These are phyloP conservation scores for Caenorhabditis panamensis DNA, from an alignment of 2,888 invertebrate genomes.

Conservation along the genomic window DNA sequence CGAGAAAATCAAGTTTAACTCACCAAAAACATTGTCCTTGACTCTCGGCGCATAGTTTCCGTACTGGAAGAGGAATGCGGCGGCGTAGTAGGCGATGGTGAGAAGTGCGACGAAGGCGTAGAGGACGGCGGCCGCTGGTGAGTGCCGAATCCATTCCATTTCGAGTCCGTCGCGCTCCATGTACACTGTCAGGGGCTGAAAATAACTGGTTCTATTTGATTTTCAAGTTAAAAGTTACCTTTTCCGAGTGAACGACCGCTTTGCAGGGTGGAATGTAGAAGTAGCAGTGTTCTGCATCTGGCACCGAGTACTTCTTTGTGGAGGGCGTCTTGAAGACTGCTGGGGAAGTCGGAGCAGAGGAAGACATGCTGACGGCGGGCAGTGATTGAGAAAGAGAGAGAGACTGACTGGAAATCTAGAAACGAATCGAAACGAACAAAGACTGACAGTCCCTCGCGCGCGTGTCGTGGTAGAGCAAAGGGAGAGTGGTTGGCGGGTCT, in stretches of 20 bases:
- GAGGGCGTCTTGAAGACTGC: constrained; percentile 16
- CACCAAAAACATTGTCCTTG: constrained; percentile 28
- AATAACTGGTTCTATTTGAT: not conserved
- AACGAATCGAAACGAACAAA: not conserved
- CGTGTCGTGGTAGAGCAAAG: not conserved
- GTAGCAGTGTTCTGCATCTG: constrained; percentile 47
- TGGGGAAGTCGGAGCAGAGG: constrained; percentile 11
- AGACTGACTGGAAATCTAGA: not conserved
- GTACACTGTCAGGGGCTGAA: constrained; percentile 50
- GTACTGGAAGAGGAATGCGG: constrained; percentile 45
- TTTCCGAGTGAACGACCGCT: constrained; percentile 32
- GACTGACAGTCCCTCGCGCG: not conserved
- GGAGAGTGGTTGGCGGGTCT: not conserved
- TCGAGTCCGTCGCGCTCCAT: constrained; percentile 32
- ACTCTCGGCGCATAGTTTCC: constrained; percentile 38
- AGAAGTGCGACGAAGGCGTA: constrained; percentile 30
- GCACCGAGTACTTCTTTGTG: constrained; percentile 45
- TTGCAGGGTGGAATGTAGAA: constrained; percentile 55
- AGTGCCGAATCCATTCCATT: constrained; percentile 52
- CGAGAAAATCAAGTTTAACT: no score
- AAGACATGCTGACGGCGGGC: constrained; percentile 17
- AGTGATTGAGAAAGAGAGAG: not conserved
- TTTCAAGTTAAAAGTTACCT: constrained; percentile 7
- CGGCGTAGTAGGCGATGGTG: constrained; percentile 32
- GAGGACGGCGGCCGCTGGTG: constrained; percentile 3